Base-by-base conservation (phyloP, 2,797 vertebrate genomes). In the Esox lucius region DNA sequence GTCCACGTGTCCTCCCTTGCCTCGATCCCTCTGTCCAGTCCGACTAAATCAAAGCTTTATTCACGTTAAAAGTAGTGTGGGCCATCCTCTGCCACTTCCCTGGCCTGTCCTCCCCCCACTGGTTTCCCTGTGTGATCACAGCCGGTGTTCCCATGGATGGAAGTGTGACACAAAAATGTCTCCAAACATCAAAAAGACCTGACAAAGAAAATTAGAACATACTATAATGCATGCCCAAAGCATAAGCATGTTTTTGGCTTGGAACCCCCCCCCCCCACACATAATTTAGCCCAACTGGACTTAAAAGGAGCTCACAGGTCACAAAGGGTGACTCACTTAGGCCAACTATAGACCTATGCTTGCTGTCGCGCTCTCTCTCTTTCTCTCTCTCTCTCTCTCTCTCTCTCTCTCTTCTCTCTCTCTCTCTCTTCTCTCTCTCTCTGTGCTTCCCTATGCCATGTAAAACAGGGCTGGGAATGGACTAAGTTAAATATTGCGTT, bases 101-200 rank as follows among this genome's bases (percentile, higher is more conserved):
- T 72, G 68, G 78, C 78, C 83, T 74, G 28, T 3, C 28, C 22
- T 22, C 2, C 26, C 6, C 48, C 42, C 12, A 11, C 51, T 6
- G 24, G 28, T 8, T 19, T 78, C 77, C 71, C 39, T 71, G 77
- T 89, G 85, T 90, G 84, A 84, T 65, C 49, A 53, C 3, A 75
- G 83, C 82, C 78, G 78, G 74, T 80, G 86, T 93, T 94, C 91
- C 90, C 91, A 92, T 91, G 90, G 85, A 88, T 83, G 72, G 86
- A 86, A 81, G 86, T 53, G n/a, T 33, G 86, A 86, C 81, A 78
- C 81, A 73, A 80, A 87, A 84, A 86, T 85, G 84, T 90, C 87
- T 87, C 87, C 74, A 35, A 83, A 86, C 86, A 91, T 83, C 85
- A 83, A 86, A 82, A 80, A 87, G 79, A 81, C 77, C 82, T 82